These are phyloP conservation scores for Anthopleura sola DNA, from an alignment of 64 coral and sea anemone species.

Conservation along the genomic window DNA sequence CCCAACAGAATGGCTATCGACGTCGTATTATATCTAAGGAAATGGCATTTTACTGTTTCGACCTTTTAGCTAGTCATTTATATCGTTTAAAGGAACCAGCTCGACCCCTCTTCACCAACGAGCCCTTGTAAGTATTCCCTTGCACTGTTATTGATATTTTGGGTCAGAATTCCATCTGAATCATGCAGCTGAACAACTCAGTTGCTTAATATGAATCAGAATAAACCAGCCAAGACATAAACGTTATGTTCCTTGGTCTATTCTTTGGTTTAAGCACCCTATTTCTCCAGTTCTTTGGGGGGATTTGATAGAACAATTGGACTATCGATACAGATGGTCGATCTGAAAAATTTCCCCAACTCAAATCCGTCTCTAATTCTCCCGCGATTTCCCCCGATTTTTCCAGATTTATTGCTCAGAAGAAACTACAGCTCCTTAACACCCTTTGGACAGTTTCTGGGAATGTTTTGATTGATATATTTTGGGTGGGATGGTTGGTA, in stretches of 20 bases:
- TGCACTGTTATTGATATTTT: conserved; percentile 21
- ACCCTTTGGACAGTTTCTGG: not conserved
- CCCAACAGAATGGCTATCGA: conserved; percentile 62
- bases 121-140: conserved; percentile 89
- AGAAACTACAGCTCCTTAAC: not conserved
- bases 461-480: not conserved
- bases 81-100: conserved; percentile 76
- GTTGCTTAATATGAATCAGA: not conserved
- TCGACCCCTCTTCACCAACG: conserved; percentile 94
- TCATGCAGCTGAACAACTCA: conserved; percentile 5
- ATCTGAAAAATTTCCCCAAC: conserved; percentile 12
- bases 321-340: conserved; percentile 15
- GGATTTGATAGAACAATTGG: not conserved
- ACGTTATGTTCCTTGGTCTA: not conserved
- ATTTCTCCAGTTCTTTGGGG: not conserved
- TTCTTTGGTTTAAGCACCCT: not conserved
- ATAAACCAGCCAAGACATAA: not conserved
- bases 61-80: conserved; percentile 87
- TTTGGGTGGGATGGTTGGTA: not conserved
- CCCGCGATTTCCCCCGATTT: not conserved
- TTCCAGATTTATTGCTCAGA: not conserved
- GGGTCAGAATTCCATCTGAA: not conserved
- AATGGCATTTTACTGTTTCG: conserved; percentile 99
- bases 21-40: conserved; percentile 93
- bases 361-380: not conserved